Evolutionary conservation across 2,113 vertebrate species (phyloP).

Genomic region (Zootoca vivipara): DNA sequence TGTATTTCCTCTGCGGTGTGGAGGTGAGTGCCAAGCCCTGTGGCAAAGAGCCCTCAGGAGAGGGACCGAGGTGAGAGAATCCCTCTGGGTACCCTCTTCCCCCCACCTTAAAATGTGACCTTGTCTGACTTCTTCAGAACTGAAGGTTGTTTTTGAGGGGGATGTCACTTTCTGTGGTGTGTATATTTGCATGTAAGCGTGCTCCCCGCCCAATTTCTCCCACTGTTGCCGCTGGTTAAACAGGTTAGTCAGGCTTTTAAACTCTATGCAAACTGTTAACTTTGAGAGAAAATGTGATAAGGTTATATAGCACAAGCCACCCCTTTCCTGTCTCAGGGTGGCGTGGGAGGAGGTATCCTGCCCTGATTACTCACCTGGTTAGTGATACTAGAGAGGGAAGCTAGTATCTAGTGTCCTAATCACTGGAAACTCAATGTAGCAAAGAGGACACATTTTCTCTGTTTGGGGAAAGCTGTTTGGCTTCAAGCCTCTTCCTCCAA

Average conservation of each 20-base stretch:
- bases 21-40: constrained; percentile 67
- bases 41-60: too few species aligned
- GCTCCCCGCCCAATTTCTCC: not conserved
- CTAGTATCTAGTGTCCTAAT: not conserved
- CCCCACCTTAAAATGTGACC: not conserved
- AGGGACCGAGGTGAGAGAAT: not conserved
- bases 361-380: not conserved
- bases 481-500: too few species aligned
- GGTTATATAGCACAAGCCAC: not conserved
- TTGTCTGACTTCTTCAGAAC: not conserved
- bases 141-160: not conserved
- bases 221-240: not conserved
- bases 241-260: not conserved
- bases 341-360: not conserved
- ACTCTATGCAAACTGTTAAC: not conserved
- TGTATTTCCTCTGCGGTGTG: constrained; percentile 84
- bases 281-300: not conserved
- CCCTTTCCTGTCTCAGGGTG: not conserved
- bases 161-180: not conserved
- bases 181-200: too few species aligned
- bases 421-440: too few species aligned
- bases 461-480: too few species aligned
- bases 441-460: too few species aligned
- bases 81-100: not conserved
- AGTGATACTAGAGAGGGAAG: not conserved